Evolutionary conservation across 2,113 vertebrate genomes (phyloP).

Genomic region (Microtus pennsylvanicus): DNA sequence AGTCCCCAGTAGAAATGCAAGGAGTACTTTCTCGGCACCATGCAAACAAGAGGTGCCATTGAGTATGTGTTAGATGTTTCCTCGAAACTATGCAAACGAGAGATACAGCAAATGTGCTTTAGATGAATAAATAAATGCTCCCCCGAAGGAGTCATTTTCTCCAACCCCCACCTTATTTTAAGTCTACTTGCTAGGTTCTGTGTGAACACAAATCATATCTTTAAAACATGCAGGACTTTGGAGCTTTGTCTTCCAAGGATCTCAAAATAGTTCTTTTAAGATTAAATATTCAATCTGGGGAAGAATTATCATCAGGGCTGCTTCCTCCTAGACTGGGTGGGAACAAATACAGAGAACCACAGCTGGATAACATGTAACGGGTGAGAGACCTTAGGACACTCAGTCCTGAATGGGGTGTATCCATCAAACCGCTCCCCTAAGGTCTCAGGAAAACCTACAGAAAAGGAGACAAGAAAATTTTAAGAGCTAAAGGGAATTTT

Average conservation of each 20-base stretch:
- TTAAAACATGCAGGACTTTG: not conserved
- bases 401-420: not conserved
- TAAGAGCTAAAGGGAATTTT: not conserved
- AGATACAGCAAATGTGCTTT: not conserved
- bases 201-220: not conserved
- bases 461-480: no score
- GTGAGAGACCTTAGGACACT: not conserved
- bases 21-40: not conserved
- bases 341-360: not conserved
- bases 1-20: not conserved
- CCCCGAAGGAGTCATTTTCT: not conserved
- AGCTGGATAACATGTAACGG: not conserved
- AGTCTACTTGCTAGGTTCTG: not conserved
- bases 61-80: not conserved
- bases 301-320: not conserved
- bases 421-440: not conserved
- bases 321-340: not conserved
- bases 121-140: not conserved
- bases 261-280: constrained; percentile 8
- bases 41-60: not conserved
- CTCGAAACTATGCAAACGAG: not conserved
- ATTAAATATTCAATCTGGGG: constrained; percentile 20
- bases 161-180: not conserved
- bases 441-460: not conserved
- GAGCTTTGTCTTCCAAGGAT: not conserved